Base-by-base conservation (phyloP, 2,113 vertebrate species). In the Gobius niger region DNA sequence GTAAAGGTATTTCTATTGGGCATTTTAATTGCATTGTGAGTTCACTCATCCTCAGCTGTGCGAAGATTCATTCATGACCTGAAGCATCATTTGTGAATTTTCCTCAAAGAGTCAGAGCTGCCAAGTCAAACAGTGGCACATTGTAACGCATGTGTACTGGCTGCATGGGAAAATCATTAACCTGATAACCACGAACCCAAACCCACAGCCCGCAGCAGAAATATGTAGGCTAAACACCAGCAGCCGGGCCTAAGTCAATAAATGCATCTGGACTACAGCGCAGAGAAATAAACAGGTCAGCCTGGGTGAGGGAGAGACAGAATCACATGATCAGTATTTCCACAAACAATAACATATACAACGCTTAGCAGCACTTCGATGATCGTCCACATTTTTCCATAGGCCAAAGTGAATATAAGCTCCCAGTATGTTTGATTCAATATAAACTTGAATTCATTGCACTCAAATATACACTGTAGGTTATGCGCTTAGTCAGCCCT, bases 161-260 rank as follows among this genome's bases (percentile, higher is more conserved):
- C 18, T 54, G 16, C 9, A 50, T 54, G 50, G 49, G 54, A 56
- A 77, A 68, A 72, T 44, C 62, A 63, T 74, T 40, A 72, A 68
- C 59, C 10, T 47, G 57, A 40, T 47, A 41, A 63, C 18, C 40
- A 63, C 11, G 41, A 16, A 15, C 41, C 59, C 59, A 11, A 15
- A n/a, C 7, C 18, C 19, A 18, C 7, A 34, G 54, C 54, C 65
- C 56, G 67, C 7, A 41, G 10, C 11, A 47, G 61, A 75, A 51
- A 65, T 60, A 60, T 60, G 57, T 60, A 60, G 57, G 57, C 57
- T 60, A 44, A 60, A 60, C 14, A 60, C 7, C 40, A 47, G 44
- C 61, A 63, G 51, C 51, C 51, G 10, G 60, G n/a, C 16, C 15
- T 42, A 44, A 46, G 24, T 53, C 57, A 47, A 68, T 49, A 41